Conservation (phyloP, 2,797 vertebrate genomes). For the Danio albolineatus region DNA sequence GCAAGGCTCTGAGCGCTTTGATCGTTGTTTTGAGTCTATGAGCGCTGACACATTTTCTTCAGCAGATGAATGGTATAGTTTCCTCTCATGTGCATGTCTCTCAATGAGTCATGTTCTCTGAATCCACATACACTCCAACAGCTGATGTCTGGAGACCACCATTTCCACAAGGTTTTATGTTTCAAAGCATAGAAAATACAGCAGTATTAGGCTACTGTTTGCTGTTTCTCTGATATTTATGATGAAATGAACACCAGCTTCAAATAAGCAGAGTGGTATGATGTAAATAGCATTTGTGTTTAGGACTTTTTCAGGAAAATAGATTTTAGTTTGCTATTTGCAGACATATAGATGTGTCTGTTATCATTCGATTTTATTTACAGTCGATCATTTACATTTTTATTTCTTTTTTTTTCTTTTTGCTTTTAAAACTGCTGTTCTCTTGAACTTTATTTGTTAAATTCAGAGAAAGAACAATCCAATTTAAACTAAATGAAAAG, state of each 20-base stretch:
- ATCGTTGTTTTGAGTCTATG: constrained; percentile 40
- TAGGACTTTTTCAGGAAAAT: neutral
- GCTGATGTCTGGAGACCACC: constrained; percentile 34
- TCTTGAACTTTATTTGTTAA: too few species aligned
- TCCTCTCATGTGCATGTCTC: constrained; percentile 31
- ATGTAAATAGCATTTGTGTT: neutral
- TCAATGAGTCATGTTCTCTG: constrained; percentile 43
- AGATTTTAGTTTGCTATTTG: too few species aligned
- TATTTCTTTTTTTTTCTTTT: too few species aligned
- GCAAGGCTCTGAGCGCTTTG: constrained; percentile 38
- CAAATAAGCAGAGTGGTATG: neutral
- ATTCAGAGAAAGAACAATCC: too few species aligned
- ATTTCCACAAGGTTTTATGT: constrained; percentile 31
- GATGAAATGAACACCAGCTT: neutral
- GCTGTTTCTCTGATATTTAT: neutral
- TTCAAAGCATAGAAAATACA: constrained; percentile 24
- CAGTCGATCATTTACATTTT: too few species aligned
- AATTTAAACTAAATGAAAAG: too few species aligned
- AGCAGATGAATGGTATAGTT: constrained; percentile 36
- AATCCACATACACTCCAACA: constrained; percentile 20
- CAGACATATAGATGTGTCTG: too few species aligned
- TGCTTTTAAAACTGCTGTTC: too few species aligned
- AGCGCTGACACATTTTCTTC: constrained; percentile 44
- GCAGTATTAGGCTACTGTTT: neutral
- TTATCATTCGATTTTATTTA: too few species aligned